Percentiles rank a stretch among this genome's conserved stretches.
phyloP scores from a whole-genome alignment of 2,888 invertebrate genomes.

The Leucophenga maculata region DNA sequence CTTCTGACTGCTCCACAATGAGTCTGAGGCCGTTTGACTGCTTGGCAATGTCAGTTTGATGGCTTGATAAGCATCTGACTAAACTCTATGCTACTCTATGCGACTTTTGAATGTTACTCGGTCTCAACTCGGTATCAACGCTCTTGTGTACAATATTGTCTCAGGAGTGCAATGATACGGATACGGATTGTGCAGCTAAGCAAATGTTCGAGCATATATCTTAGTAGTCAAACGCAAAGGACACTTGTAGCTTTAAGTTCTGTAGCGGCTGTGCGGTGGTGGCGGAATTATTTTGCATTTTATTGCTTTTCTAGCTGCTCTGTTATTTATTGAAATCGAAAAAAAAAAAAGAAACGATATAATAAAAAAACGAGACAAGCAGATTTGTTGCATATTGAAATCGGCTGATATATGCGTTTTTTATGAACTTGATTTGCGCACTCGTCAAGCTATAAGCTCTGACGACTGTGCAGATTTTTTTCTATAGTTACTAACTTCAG shows the following conservation, averaged over 20 bases:
- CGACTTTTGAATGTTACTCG: slow-evolving; percentile 15
- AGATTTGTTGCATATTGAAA: too few relatives aligned
- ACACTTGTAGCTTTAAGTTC: slow-evolving; percentile 21
- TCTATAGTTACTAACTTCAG: too few relatives aligned
- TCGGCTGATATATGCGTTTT: too few relatives aligned
- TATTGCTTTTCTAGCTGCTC: slow-evolving; percentile 46
- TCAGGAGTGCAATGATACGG: slow-evolving; percentile 22
- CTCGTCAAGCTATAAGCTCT: too few relatives aligned
- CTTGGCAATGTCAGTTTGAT: slow-evolving; percentile 50
- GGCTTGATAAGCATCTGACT: slow-evolving; percentile 54
- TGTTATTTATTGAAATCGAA: too few relatives aligned
- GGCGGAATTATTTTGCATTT: slow-evolving; percentile 53
- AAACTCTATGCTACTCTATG: slow-evolving; percentile 20
- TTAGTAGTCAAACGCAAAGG: neutral
- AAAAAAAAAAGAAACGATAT: too few relatives aligned
- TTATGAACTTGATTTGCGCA: too few relatives aligned
- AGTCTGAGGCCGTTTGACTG: slow-evolving; percentile 37
- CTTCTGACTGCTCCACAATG: slow-evolving; percentile 28
- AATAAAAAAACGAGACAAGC: too few relatives aligned
- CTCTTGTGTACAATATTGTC: slow-evolving; percentile 18
- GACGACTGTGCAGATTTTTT: too few relatives aligned
- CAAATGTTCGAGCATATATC: neutral
- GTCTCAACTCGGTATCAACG: slow-evolving; percentile 6
- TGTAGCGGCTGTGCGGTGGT: slow-evolving; percentile 23
- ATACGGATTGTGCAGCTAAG: slow-evolving; percentile 8